These are phyloP conservation scores for human (Homo sapiens) DNA, from an alignment of 2,113 vertebrate species.

Conservation along the genomic window GRCh38 chr4:22549001-22549500, in stretches of 20 bases:
- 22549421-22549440: neutral
- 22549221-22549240: neutral
- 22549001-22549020: neutral
- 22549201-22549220: neutral
- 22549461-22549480: neutral
- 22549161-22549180: neutral
- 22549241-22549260: neutral
- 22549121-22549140: neutral
- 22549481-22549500: neutral
- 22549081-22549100: neutral
- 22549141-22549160: neutral
- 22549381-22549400: neutral
- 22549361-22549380: neutral
- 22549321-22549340: neutral
- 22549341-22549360: neutral
- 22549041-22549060: neutral
- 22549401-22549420: neutral
- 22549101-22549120: neutral
- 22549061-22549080: neutral
- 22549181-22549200: neutral
- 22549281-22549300: neutral
- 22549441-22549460: neutral
- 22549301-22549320: neutral
- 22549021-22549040: neutral
- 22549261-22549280: neutral